phyloP scores from a whole-genome alignment of 2,797 vertebrate genomes.

The Cynodonichthys magdalenae region DNA sequence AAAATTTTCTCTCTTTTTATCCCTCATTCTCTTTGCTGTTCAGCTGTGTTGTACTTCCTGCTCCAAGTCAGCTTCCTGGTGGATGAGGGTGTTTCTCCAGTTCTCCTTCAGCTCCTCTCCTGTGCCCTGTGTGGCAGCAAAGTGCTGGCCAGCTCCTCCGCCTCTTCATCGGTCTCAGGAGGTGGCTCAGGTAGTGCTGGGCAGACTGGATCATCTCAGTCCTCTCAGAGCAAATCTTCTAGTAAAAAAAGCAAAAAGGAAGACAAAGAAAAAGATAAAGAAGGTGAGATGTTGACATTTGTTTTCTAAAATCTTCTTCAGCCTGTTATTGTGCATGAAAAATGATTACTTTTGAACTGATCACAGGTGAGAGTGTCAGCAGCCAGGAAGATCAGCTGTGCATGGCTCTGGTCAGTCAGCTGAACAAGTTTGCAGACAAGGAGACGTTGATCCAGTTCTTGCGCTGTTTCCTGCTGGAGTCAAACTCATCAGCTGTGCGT shows the following conservation, averaged over 20 bases:
- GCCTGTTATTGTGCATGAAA: neutral
- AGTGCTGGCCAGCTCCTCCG: constrained; percentile 86
- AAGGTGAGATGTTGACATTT: constrained; percentile 81
- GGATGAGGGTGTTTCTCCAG: constrained; percentile 95
- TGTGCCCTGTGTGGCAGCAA: constrained; percentile 98
- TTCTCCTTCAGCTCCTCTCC: constrained; percentile 95
- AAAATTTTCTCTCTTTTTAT: constrained; percentile 1
- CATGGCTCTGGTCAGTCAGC: constrained; percentile 94
- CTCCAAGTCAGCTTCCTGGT: constrained; percentile 99
- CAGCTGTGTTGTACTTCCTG: constrained; percentile 97
- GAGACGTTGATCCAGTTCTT: constrained; percentile 98
- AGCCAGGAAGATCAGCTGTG: constrained; percentile 98
- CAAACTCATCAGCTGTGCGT: constrained; percentile 95
- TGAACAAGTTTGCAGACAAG: constrained; percentile 98
- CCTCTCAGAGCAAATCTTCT: constrained; percentile 93
- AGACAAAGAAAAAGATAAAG: constrained; percentile 96
- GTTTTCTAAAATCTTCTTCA: neutral
- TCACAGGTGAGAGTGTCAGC: constrained; percentile 87
- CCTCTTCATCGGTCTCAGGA: constrained; percentile 70
- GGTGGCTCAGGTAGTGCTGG: constrained; percentile 79
- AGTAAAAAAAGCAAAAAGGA: constrained; percentile 99
- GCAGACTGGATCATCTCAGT: constrained; percentile 85
- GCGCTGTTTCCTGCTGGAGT: constrained; percentile 96
- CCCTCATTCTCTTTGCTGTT: constrained; percentile 8
- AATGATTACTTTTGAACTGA: constrained; percentile 18